Conservation (phyloP, 37 sponge, comb jelly and placozoan genomes). For the Eunapius fragilis region DNA sequence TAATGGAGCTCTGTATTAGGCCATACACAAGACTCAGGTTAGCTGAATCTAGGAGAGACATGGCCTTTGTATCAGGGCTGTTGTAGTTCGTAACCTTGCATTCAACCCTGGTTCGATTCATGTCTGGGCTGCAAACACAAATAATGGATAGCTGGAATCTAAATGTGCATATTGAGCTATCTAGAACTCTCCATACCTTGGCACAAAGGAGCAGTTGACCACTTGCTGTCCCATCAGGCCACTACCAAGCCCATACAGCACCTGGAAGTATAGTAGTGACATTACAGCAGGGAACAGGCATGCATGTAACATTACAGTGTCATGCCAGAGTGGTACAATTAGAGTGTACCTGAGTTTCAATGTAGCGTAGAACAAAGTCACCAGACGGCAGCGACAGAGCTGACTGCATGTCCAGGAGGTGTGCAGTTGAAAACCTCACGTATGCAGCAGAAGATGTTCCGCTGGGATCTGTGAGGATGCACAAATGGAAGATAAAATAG, state of each 20-base stretch:
- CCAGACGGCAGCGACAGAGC: background rate
- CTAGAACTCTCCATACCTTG: background rate
- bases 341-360: background rate
- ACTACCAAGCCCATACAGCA: background rate
- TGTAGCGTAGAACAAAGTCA: background rate
- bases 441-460: background rate
- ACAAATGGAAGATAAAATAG: background rate
- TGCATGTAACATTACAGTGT: too few species aligned
- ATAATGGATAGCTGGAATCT: background rate
- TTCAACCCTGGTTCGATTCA: background rate
- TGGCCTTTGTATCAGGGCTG: background rate
- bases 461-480: background rate
- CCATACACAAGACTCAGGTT: background rate
- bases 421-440: background rate
- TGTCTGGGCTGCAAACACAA: background rate
- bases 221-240: background rate
- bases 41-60: background rate
- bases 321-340: too few species aligned
- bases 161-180: background rate
- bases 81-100: background rate
- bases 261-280: background rate
- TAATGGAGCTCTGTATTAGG: background rate
- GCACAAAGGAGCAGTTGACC: slow-evolving; percentile 6
- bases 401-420: background rate
- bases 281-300: background rate